Conservation (phyloP, 1,140 invertebrate species). For the Calycopis cecrops region DNA sequence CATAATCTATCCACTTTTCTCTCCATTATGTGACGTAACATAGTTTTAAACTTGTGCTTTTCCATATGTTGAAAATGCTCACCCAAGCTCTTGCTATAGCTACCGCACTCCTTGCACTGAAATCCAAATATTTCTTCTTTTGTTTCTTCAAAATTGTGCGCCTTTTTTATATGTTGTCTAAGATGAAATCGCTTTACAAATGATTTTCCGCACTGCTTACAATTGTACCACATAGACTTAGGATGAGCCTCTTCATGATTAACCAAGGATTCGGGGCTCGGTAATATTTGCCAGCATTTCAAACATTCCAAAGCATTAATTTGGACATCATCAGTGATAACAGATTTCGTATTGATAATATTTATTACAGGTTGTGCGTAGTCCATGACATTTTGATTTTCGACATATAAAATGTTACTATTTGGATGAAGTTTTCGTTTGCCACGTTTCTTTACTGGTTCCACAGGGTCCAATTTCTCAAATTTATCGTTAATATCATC, state of each 20-base stretch:
- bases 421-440: constrained; percentile 55
- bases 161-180: constrained; percentile 40
- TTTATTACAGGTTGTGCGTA: constrained; percentile 59
- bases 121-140: constrained; percentile 19
- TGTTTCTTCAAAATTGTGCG: constrained; percentile 21
- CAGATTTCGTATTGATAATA: constrained; percentile 41
- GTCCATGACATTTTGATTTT: constrained; percentile 50
- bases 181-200: constrained; percentile 47
- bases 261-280: constrained; percentile 40
- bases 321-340: constrained; percentile 23
- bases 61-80: constrained; percentile 57
- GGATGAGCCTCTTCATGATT: constrained; percentile 60
- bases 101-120: constrained; percentile 45
- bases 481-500: constrained; percentile 57
- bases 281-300: constrained; percentile 54
- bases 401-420: constrained; percentile 42
- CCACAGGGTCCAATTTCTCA: constrained; percentile 52
- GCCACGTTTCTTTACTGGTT: constrained; percentile 46
- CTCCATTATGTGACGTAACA: constrained; percentile 46
- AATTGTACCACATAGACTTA: constrained; percentile 57
- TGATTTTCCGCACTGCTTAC: constrained; percentile 53
- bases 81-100: constrained; percentile 28
- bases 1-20: constrained; percentile 47
- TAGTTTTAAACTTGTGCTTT: constrained; percentile 59
- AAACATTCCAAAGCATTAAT: constrained; percentile 50